Evolutionary conservation across 2,797 vertebrate species (phyloP).

Genomic region (Pangasius macronema): DNA sequence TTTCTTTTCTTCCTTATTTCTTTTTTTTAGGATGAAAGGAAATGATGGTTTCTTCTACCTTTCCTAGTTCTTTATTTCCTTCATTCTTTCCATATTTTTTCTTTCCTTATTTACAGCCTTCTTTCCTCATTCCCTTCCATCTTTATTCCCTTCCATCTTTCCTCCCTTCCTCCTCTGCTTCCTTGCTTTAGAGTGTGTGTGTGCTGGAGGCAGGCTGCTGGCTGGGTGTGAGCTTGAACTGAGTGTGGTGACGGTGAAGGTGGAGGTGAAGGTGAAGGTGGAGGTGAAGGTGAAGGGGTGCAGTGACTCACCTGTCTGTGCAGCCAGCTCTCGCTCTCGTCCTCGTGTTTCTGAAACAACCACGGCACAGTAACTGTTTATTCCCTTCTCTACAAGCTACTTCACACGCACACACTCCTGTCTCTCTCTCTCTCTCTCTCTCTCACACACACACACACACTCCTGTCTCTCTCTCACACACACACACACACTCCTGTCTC

Average conservation of each 20-base stretch:
- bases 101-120: neutral
- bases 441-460: neutral
- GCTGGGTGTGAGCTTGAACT: too few relatives aligned
- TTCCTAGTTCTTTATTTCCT: neutral
- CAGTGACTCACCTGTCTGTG: conserved; percentile 87
- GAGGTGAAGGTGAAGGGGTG: neutral
- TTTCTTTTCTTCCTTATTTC: too few relatives aligned
- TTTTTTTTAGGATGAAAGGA: too few relatives aligned
- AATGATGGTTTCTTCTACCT: too few relatives aligned
- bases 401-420: too few relatives aligned
- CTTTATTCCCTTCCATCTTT: too few relatives aligned
- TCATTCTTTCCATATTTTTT: neutral
- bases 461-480: neutral
- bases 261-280: too few relatives aligned
- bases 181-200: too few relatives aligned
- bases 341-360: conserved; percentile 92
- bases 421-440: too few relatives aligned
- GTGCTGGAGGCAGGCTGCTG: too few relatives aligned
- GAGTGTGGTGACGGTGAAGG: neutral
- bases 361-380: neutral
- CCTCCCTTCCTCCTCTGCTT: too few relatives aligned
- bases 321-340: conserved; percentile 94
- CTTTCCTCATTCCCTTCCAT: too few relatives aligned
- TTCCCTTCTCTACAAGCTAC: neutral
- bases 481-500: neutral